Percentiles rank a stretch among this genome's conserved stretches.
Evolutionary conservation across 2,888 invertebrate species (phyloP).

Genomic region (Volucella bombylans): DNA sequence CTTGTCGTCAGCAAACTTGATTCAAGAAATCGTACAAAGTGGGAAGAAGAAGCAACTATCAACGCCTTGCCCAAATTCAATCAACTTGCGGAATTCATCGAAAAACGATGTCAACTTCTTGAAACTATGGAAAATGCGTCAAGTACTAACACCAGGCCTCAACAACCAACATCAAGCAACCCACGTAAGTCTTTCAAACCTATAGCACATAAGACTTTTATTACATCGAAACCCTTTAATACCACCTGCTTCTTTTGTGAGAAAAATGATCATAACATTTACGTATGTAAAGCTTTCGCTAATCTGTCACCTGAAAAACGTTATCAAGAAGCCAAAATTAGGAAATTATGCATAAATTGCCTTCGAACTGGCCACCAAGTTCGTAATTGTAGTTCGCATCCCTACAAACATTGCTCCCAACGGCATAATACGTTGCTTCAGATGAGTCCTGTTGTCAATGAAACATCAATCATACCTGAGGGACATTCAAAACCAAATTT

Average conservation of each 20-base stretch:
- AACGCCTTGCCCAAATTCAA: constrained; percentile 43
- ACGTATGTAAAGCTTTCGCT: constrained; percentile 14
- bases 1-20: constrained; percentile 62
- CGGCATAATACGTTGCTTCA: constrained; percentile 49
- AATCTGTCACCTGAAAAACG: constrained; percentile 20
- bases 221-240: constrained; percentile 5
- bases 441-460: constrained; percentile 13
- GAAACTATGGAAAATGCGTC: constrained; percentile 36
- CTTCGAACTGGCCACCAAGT: constrained; percentile 39
- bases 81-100: constrained; percentile 33
- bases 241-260: constrained; percentile 14
- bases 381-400: constrained; percentile 36
- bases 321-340: constrained; percentile 31
- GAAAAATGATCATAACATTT: constrained; percentile 25
- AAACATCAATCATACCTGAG: not conserved
- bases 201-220: constrained; percentile 1
- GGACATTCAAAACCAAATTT: not conserved
- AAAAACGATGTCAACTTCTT: constrained; percentile 50
- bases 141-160: constrained; percentile 5
- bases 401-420: constrained; percentile 29
- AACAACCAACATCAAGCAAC: constrained; percentile 3
- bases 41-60: constrained; percentile 52
- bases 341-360: constrained; percentile 51
- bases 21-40: constrained; percentile 42
- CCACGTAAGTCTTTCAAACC: constrained; percentile 1